Conservation (phyloP, 2,113 vertebrate species). For the Stercorarius parasiticus region DNA sequence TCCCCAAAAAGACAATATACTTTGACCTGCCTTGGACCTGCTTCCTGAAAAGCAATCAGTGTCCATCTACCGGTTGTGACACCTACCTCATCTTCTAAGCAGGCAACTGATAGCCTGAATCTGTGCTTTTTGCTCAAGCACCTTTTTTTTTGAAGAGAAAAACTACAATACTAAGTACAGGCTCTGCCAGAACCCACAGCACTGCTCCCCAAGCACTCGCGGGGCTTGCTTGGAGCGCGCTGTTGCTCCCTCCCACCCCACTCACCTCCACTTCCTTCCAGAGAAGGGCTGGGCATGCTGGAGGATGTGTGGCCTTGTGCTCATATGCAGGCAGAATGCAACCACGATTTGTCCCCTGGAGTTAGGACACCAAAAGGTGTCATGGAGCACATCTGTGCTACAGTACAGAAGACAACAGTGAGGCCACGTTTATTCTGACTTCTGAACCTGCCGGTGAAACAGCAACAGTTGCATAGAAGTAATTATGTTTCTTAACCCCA, state of each 20-base stretch:
- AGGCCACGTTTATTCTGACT: not conserved
- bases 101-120: not conserved
- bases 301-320: not conserved
- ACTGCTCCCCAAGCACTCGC: not conserved
- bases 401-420: not conserved
- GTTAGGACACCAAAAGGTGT: not conserved
- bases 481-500: not conserved
- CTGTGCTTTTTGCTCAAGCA: not conserved
- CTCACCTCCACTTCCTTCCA: not conserved
- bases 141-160: too few relatives aligned
- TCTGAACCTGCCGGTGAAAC: not conserved
- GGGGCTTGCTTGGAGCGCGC: not conserved
- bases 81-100: not conserved
- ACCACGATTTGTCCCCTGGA: not conserved
- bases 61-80: not conserved
- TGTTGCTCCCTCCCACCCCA: not conserved
- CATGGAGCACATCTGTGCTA: not conserved
- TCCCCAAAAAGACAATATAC: not conserved
- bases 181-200: not conserved
- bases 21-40: not conserved
- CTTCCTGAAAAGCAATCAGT: not conserved
- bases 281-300: not conserved
- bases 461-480: not conserved
- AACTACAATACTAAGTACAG: too few relatives aligned
- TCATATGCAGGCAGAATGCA: not conserved